Conservation (phyloP, 92 coral and sea anemone species). For the Umimayanthus kanabou region DNA sequence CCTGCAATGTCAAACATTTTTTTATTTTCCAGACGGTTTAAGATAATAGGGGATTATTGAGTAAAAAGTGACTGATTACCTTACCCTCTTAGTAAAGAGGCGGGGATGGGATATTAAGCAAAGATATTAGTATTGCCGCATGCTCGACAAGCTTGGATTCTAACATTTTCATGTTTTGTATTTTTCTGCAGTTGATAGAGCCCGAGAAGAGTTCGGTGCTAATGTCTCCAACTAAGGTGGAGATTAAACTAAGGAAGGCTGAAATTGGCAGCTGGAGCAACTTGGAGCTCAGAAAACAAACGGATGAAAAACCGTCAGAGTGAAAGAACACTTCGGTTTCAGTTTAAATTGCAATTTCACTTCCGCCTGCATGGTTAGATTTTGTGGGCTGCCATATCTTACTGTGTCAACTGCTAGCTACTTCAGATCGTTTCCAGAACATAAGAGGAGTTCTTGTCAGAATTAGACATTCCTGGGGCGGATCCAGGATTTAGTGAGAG, state of each 20-base stretch:
- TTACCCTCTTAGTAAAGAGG: too few relatives aligned
- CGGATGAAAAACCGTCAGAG: constrained; percentile 26
- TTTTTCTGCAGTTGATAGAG: constrained; percentile 67
- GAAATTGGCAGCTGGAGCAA: constrained; percentile 83
- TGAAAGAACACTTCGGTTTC: not conserved
- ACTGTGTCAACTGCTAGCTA: not conserved
- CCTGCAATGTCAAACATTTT: too few relatives aligned
- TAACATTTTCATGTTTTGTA: not conserved
- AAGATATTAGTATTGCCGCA: too few relatives aligned
- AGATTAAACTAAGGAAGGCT: constrained; percentile 87
- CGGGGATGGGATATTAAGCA: too few relatives aligned
- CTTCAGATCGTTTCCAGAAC: not conserved
- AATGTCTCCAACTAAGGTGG: constrained; percentile 87
- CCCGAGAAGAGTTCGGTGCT: constrained; percentile 86
- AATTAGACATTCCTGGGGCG: too few relatives aligned
- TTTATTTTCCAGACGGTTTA: too few relatives aligned
- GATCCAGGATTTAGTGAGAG: too few relatives aligned
- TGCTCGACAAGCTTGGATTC: not conserved
- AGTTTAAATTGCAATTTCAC: not conserved
- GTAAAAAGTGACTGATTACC: too few relatives aligned
- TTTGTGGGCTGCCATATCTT: not conserved
- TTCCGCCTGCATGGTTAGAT: not conserved
- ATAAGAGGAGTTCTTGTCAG: not conserved
- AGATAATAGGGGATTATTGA: too few relatives aligned
- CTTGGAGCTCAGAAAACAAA: constrained; percentile 67